These are phyloP conservation scores for Cynopterus sphinx DNA, from an alignment of 2,797 vertebrate species.

Conservation along the genomic window DNA sequence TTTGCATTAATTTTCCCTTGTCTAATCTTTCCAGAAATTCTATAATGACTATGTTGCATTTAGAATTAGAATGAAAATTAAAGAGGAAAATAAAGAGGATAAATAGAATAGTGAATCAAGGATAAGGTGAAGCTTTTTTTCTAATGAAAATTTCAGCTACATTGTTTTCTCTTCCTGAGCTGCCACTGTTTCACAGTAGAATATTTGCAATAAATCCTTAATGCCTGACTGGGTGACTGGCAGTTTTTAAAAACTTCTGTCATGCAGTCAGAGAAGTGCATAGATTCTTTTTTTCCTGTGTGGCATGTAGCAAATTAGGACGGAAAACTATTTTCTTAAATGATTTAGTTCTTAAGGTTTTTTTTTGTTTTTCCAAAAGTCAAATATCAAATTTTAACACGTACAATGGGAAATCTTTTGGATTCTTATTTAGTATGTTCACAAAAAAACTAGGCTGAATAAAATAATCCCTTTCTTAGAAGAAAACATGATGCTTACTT, in stretches of 20 bases:
- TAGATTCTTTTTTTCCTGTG: background rate
- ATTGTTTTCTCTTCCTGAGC: background rate
- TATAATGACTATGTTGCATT: background rate
- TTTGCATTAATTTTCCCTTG: background rate
- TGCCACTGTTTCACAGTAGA: background rate
- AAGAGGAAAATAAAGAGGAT: background rate
- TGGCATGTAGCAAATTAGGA: background rate
- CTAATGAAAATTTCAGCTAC: background rate
- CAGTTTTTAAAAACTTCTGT: background rate
- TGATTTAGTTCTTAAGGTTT: background rate
- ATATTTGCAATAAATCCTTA: background rate
- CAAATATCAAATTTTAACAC: background rate
- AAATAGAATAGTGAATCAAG: background rate
- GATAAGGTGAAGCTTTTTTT: background rate
- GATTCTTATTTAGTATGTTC: background rate
- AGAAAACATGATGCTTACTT: background rate
- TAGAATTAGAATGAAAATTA: background rate
- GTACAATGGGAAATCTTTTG: background rate
- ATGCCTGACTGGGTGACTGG: background rate
- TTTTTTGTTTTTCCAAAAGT: background rate
- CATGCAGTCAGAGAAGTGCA: background rate
- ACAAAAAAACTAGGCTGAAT: background rate
- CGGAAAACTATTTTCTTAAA: slow-evolving; percentile 29
- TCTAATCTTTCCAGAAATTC: background rate
- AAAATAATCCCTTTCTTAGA: background rate